A percentile compares a stretch with the other conserved stretches of the same genome.
Conservation (phyloP, 2,888 invertebrate genomes). For the Leptinotarsa haldemani region DNA sequence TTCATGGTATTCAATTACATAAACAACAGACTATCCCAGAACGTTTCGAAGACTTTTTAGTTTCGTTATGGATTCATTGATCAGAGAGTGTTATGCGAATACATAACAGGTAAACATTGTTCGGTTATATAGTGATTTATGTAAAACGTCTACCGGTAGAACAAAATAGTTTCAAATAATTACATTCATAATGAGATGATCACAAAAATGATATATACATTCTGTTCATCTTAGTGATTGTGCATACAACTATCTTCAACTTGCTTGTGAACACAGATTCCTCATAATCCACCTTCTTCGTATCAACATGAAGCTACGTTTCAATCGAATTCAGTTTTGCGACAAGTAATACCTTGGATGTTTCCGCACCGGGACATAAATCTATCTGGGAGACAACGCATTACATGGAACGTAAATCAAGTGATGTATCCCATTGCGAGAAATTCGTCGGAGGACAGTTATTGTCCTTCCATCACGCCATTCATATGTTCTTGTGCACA, state of each 20-base stretch:
- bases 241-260: too few relatives aligned
- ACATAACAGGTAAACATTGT: too few relatives aligned
- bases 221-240: too few relatives aligned
- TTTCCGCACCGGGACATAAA: neutral
- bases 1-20: constrained; percentile 30
- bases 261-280: too few relatives aligned
- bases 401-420: constrained; percentile 6
- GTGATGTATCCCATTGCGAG: neutral
- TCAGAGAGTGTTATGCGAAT: neutral
- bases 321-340: neutral
- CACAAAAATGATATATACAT: too few relatives aligned
- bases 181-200: too few relatives aligned
- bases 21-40: constrained; percentile 21
- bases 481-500: neutral
- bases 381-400: neutral
- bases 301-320: neutral
- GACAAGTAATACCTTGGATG: neutral
- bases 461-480: constrained; percentile 11
- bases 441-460: neutral
- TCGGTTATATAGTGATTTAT: too few relatives aligned
- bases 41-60: neutral
- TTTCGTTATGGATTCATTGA: neutral
- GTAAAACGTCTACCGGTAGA: too few relatives aligned
- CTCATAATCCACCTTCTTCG: neutral
- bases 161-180: too few relatives aligned